phyloP scores from a whole-genome alignment of 2,113 vertebrate genomes.

The Rhegmatorhina hoffmannsi region DNA sequence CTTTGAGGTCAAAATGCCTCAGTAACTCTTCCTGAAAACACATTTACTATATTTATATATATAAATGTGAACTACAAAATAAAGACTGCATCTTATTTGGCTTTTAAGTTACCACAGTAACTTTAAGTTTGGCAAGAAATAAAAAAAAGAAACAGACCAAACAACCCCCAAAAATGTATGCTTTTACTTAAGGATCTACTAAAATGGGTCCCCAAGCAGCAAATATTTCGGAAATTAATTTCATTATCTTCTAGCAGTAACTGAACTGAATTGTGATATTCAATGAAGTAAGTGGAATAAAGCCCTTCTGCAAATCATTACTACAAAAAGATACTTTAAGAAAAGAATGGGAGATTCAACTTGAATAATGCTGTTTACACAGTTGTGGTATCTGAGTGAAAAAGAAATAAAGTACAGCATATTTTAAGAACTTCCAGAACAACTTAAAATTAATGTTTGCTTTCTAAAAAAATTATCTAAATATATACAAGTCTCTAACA shows the following conservation, averaged over 20 bases:
- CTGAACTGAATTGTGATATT: background rate
- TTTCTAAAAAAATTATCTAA: background rate
- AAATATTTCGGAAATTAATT: background rate
- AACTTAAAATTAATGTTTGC: background rate
- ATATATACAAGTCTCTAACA: background rate
- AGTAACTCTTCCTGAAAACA: background rate
- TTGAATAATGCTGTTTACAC: background rate
- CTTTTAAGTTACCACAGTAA: background rate
- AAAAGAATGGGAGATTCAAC: background rate
- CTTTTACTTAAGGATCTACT: background rate
- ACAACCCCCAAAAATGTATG: background rate
- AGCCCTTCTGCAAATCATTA: background rate
- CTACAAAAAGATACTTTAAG: background rate
- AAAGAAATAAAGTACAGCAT: background rate
- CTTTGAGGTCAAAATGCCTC: background rate
- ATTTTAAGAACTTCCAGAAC: background rate
- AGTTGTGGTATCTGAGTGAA: background rate
- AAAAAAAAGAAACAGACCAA: background rate
- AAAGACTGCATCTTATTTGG: background rate
- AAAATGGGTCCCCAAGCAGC: background rate
- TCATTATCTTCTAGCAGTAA: background rate
- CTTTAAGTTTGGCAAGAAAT: background rate
- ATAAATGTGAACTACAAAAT: background rate
- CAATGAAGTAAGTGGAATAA: background rate
- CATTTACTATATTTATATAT: background rate